Conservation (phyloP, 1,140 invertebrate species). For the Hormaphis cornu region DNA sequence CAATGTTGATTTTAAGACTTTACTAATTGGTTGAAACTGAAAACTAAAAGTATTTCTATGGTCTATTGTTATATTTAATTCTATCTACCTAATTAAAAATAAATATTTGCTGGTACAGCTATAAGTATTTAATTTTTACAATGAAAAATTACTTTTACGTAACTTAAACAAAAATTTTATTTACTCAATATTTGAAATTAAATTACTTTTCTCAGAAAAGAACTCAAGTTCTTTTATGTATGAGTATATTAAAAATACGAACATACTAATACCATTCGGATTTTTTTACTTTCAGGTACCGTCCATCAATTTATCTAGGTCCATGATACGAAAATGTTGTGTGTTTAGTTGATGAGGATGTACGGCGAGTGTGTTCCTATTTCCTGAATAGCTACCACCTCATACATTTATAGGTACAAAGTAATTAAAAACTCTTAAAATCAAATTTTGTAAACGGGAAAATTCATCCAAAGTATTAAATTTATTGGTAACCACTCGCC, state of each 20-base stretch:
- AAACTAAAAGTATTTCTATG: no score
- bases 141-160: no score
- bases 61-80: no score
- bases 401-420: constrained; percentile 30
- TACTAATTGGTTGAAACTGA: no score
- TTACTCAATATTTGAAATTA: no score
- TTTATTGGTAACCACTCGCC: constrained; percentile 30
- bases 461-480: constrained; percentile 9
- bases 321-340: constrained; percentile 31
- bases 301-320: constrained; percentile 24
- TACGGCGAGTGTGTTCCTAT: constrained; percentile 32
- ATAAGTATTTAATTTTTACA: no score
- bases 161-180: no score
- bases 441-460: constrained; percentile 32
- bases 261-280: constrained; percentile 28
- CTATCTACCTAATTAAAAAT: no score
- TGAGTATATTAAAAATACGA: not conserved
- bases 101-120: no score
- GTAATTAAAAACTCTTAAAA: constrained; percentile 24
- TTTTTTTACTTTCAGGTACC: constrained; percentile 30
- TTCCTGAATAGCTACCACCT: constrained; percentile 30
- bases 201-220: not conserved
- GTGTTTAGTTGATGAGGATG: constrained; percentile 31
- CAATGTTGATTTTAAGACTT: no score
- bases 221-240: not conserved